A percentile compares a stretch with the other conserved stretches of the same genome.
Evolutionary conservation across 2,888 invertebrate species (phyloP).

Genomic region (Sarcophaga rosellei): DNA sequence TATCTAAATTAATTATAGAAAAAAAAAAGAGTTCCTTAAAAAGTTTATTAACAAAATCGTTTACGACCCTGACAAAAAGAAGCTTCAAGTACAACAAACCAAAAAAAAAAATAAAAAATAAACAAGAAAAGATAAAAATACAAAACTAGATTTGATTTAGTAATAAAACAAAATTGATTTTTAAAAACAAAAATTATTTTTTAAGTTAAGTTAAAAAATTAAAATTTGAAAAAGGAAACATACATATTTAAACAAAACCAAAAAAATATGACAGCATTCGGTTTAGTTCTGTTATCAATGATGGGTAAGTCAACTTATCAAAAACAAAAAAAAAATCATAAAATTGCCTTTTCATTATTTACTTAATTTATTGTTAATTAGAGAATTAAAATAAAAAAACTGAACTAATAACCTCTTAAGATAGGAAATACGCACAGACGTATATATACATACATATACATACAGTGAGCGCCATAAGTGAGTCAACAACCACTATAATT

Average conservation of each 20-base stretch:
- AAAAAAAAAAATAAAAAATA: too few species aligned
- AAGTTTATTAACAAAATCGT: not conserved
- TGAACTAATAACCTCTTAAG: too few species aligned
- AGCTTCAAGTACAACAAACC: not conserved
- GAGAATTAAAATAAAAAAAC: too few species aligned
- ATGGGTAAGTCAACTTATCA: conserved; percentile 75
- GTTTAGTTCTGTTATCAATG: conserved; percentile 77
- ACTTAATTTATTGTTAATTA: too few species aligned
- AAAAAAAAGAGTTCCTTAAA: conserved; percentile 36
- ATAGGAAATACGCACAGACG: too few species aligned
- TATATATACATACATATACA: too few species aligned
- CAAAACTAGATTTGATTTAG: not conserved
- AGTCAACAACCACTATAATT: too few species aligned
- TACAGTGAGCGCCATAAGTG: too few species aligned
- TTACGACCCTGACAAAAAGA: not conserved
- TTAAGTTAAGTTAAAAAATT: conserved; percentile 14
- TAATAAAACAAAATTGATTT: conserved; percentile 8
- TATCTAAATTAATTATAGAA: not conserved
- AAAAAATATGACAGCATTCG: conserved; percentile 72
- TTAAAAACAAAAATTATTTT: not conserved
- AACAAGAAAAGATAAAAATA: too few species aligned
- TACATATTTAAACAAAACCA: conserved; percentile 27
- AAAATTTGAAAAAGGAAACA: conserved; percentile 17
- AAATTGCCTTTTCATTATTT: too few species aligned
- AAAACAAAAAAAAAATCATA: too few species aligned